Base-by-base conservation (phyloP, 2,888 invertebrate genomes). In the Norana najaformis region DNA sequence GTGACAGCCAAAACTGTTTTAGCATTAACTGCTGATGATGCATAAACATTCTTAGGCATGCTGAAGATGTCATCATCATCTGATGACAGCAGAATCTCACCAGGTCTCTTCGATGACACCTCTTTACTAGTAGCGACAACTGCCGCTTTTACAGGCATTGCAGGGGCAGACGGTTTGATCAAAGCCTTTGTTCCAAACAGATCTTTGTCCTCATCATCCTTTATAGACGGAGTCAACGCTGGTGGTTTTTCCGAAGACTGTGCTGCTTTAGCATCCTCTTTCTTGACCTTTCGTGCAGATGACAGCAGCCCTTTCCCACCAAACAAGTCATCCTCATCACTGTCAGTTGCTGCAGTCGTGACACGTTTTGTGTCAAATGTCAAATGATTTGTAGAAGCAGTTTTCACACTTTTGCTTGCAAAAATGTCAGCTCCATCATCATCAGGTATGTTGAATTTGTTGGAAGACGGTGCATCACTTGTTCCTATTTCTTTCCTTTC, bases 131-230 rank as follows among this genome's bases (percentile, higher is more conserved):
- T 30, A 35, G 35, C 36, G 30, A 11, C 0, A 1, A 83, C 36
- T 20, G 83, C 2, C 16, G 35, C 37, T 36, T 20, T 23, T 23
- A 35, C 23, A 35, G 36, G 34, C 85, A 23, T 6, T 8, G 18
- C 23, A 23, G 85, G 36, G 1, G 85, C n/a, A 30, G 37, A 69
- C 18, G 88, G 88, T n/a, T 69, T 69, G 30, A 69, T 69, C 69
- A 69, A 69, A 69, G 69, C n/a, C 20, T 47, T 82, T 34, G 85
- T 47, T 34, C 89, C 90, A 47, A 90, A 90, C n/a, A 91, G 34
- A 39, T 90, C 90, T 88, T 88, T 90, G 34, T 89, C 90, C 20
- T 83, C 90, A n/a, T 90, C 92, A 47, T 92, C 90, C 13, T 90
- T 89, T 35, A 89, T 90, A 47, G 89, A 35, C 20, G 39, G 23